Percentiles rank a stretch among this genome's conserved stretches.
Conservation (phyloP, 2,888 invertebrate species). For the Chloroclysta siterata region DNA sequence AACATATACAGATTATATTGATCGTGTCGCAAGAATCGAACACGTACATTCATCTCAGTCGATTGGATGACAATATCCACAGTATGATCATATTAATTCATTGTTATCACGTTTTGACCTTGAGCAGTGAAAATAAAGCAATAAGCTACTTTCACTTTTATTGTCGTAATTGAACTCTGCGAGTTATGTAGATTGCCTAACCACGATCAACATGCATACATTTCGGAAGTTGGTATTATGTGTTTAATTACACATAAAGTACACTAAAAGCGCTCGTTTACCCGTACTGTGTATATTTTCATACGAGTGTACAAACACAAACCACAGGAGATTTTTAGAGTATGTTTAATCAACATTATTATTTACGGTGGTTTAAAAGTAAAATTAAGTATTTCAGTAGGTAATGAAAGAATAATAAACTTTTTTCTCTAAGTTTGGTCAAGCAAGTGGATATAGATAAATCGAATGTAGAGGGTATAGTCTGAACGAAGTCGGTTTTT, state of each 20-base stretch:
- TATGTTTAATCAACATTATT: no score
- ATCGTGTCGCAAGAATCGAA: not conserved
- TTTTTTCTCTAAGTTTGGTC: no score
- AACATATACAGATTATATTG: not conserved
- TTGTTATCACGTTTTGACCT: slow-evolving; percentile 20
- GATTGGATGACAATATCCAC: not conserved
- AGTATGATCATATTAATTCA: not conserved
- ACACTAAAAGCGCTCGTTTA: no score
- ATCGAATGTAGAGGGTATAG: no score
- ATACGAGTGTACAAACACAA: no score
- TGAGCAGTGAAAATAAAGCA: slow-evolving; percentile 6
- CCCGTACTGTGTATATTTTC: no score
- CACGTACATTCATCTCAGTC: not conserved
- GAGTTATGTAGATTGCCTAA: slow-evolving; percentile 1
- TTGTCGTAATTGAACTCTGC: not conserved
- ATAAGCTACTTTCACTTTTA: slow-evolving; percentile 16
- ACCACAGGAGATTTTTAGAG: no score
- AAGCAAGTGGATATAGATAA: no score
- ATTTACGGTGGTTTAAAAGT: no score
- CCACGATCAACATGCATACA: not conserved
- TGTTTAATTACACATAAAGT: not conserved
- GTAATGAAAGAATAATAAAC: no score
- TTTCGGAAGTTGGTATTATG: not conserved
- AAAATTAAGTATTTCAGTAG: no score
- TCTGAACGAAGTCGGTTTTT: no score